Evolutionary conservation across 2,113 vertebrate species (phyloP), one percentile per base, ranked within the genome.

Genomic region (Xerus inauris): DNA sequence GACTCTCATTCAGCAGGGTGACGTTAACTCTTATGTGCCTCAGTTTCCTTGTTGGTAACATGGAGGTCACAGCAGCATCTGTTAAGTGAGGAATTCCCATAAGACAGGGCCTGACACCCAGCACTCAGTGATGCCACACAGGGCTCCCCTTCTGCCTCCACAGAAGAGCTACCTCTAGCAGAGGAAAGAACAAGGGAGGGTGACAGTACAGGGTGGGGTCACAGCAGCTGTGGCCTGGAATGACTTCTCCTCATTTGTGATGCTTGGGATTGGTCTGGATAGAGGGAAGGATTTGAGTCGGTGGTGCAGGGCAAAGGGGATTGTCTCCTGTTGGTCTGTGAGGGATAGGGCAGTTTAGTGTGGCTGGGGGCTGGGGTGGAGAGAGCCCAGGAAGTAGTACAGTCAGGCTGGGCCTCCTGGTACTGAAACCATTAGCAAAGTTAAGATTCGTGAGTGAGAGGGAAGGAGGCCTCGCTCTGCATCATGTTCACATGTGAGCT

Each of bases 331-430:
- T 45, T 26, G 19, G 65, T 3, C 16, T 77, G 2, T 6, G 6
- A 20, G 35, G 19, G 17, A 10, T 1, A 14, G 40, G 35, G 24
- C 3, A 0, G 14, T 87, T n/a, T 35, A 13, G 26, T 32, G 38
- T 16, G 19, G 22, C 1, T 54, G 40, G 84, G 64, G 14, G 2
- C 45, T n/a, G n/a, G n/a, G n/a, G 49, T 54, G 35, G 38, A 40
- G 51, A 19, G 45, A 76, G 28, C 0, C 8, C 14, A 1, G 6
- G 6, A 49, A 6, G 17, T 28, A 40, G 8, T 6, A 2, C 35
- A 65, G 10, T 20, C 6, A 54, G 59, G 10, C 12, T 11, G 4
- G 30, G 59, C 1, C 49, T 8, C 1, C 5, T n/a, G 35, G 49
- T 32, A 4, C 57, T 19, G 47, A 49, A 30, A 16, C 67, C 47